Evolutionary conservation across 2,888 invertebrate species (phyloP).

Genomic region (Periphyllus acericola): DNA sequence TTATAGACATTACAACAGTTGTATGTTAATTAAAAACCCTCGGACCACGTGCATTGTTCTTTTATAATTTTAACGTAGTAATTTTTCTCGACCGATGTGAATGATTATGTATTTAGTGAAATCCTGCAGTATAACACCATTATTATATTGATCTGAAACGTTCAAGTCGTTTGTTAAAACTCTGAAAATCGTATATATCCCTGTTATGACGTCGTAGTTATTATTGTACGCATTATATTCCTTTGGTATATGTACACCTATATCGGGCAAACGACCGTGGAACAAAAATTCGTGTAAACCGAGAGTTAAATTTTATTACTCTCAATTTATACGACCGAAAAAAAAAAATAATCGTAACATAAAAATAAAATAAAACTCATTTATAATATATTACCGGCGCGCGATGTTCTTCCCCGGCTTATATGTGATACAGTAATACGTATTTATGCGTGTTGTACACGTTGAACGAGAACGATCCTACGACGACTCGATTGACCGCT

Average conservation of each 20-base stretch:
- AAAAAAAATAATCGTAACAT: background rate
- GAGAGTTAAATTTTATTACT: constrained; percentile 1
- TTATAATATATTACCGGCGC: background rate
- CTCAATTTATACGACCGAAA: background rate
- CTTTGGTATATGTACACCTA: background rate
- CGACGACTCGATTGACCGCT: background rate
- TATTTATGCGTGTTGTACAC: background rate
- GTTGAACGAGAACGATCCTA: no score
- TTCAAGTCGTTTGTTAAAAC: background rate
- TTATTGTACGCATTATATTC: background rate
- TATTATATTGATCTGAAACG: background rate
- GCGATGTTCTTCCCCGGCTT: background rate
- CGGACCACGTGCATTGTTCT: background rate
- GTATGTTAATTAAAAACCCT: background rate
- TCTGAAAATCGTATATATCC: background rate
- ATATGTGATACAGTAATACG: background rate
- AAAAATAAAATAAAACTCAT: background rate
- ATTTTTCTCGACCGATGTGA: no score
- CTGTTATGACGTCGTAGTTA: background rate
- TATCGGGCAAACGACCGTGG: background rate
- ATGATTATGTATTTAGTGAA: no score
- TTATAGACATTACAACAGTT: background rate
- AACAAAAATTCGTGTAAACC: constrained; percentile 1
- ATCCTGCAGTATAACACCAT: no score
- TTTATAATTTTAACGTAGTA: no score